Percentiles rank a stretch among this genome's conserved stretches.
Evolutionary conservation across 2,888 invertebrate genomes (phyloP).

Genomic region (Caenorhabditis macrosperma): DNA sequence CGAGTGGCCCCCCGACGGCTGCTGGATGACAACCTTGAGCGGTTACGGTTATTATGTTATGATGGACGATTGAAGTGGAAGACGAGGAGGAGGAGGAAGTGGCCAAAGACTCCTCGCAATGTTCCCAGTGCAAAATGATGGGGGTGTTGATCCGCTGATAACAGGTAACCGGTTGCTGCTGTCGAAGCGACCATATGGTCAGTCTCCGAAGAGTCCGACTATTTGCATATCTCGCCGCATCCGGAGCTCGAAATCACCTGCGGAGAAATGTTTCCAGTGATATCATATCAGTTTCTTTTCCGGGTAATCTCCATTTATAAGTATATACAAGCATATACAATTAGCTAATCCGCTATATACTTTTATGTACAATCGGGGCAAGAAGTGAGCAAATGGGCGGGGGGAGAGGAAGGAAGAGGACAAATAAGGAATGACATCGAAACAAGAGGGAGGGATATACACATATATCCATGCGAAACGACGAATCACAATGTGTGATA

Average conservation of each 20-base stretch:
- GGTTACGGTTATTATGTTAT: constrained; percentile 60
- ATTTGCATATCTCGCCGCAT: too few relatives aligned
- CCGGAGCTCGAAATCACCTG: too few relatives aligned
- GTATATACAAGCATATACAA: background rate
- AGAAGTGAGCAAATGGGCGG: constrained; percentile 28
- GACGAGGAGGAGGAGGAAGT: constrained; percentile 10
- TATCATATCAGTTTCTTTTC: too few relatives aligned
- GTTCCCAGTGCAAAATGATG: background rate
- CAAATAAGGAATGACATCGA: background rate
- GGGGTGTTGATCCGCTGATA: too few relatives aligned
- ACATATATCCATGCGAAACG: constrained; percentile 2
- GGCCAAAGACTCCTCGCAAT: background rate
- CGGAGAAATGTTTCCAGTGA: background rate
- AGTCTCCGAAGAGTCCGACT: too few relatives aligned
- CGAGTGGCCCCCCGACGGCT: background rate
- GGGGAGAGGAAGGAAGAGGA: background rate
- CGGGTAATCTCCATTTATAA: background rate
- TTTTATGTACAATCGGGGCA: constrained; percentile 33
- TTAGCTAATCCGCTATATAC: background rate
- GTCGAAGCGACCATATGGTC: too few relatives aligned
- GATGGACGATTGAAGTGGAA: constrained; percentile 16
- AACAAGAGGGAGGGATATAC: background rate
- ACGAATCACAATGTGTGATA: constrained; percentile 23
- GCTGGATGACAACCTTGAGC: constrained; percentile 55
- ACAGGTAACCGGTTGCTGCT: background rate